phyloP scores from a whole-genome alignment of 2,888 invertebrate genomes.

The Rhopalosiphum nymphaeae region DNA sequence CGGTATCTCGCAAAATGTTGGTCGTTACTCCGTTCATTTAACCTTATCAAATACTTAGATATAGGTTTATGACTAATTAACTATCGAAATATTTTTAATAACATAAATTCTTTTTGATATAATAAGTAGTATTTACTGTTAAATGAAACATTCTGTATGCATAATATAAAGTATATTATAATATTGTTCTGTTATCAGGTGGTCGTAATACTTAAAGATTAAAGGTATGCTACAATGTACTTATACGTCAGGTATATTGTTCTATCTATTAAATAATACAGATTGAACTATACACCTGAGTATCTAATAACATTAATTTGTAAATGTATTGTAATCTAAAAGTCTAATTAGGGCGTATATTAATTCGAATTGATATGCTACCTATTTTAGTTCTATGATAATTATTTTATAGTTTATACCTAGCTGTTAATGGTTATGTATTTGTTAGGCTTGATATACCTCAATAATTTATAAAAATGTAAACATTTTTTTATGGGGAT shows the following conservation, averaged over 20 bases:
- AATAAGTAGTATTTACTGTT: neutral
- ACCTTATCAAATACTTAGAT: neutral
- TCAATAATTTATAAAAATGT: neutral
- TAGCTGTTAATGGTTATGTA: neutral
- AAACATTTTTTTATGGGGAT: neutral
- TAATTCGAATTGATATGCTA: neutral
- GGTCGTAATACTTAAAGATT: neutral
- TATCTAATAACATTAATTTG: neutral
- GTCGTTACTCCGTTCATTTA: neutral
- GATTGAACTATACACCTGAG: neutral
- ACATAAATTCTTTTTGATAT: neutral
- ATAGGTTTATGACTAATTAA: neutral
- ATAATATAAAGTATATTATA: neutral
- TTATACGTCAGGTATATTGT: neutral
- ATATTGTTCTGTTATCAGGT: neutral
- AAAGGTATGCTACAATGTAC: neutral
- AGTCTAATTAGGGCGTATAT: neutral
- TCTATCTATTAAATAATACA: neutral
- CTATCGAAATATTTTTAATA: neutral
- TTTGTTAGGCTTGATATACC: neutral
- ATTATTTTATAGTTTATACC: neutral
- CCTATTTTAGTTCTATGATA: neutral
- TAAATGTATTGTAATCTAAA: neutral
- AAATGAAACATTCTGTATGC: neutral
- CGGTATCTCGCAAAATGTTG: neutral